Base-by-base conservation (phyloP, 2,888 invertebrate genomes). In the Dicranocentrus wangi region DNA sequence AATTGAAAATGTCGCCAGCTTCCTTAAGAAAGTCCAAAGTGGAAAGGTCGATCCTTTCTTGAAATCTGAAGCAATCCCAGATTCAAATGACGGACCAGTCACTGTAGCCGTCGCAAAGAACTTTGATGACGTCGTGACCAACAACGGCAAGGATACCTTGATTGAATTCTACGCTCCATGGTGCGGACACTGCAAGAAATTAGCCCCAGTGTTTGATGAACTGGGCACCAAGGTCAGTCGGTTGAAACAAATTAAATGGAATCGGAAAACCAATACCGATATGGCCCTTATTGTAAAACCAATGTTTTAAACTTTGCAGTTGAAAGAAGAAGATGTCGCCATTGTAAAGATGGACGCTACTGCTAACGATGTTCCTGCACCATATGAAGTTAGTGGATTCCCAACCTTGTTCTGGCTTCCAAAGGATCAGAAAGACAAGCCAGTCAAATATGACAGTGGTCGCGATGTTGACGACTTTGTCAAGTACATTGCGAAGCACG, bases 291-390 rank as follows among this genome's bases (percentile, higher is more conserved):
- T 23, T 21, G 23, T 10, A 2, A 23, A n/a, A 2, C 3, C 23
- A 25, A 60, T 27, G 19, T 60, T 60, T 27, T 23, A 19, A 53
- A 10, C 39, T 82, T 88, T 88, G 82, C 89, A 94, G 93, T 88
- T 98, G 88, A 92, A 92, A 87, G 91, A 93, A 86, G 99, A 99
- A 90, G 92, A 94, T 32, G 93, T 99, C 1, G 93, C 93, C 84
- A 96, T 99, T 87, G 95, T 98, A 1, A 99, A 99, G 90, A 95
- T 99, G 91, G 99, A 99, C 89, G 99, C 99, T 15, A 98, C 99
- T 13, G 96, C 96, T 85, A 99, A 99, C 89, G 99, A 99, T 91
- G 98, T 98, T 87, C 97, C 98, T 85, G 91, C 93, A 85, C 90
- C 91, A 8, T 99, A 92, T 89, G 95, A 98, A 88, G 99, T 99